These are phyloP conservation scores for Phrynosoma platyrhinos DNA, from an alignment of 2,113 vertebrate genomes.

Conservation along the genomic window DNA sequence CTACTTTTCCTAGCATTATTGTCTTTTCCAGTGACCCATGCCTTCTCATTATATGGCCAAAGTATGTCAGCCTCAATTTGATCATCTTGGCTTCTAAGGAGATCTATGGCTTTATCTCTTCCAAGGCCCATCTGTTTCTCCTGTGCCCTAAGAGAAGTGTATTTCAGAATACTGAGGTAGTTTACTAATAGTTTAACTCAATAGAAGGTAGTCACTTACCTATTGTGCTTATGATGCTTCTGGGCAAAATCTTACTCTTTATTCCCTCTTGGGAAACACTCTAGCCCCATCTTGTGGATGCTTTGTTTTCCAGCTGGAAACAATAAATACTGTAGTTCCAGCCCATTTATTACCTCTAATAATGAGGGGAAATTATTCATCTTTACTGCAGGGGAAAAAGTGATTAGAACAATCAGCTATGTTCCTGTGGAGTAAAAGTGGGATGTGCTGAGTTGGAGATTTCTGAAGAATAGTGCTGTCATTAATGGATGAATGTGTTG, in stretches of 20 bases:
- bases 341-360: neutral
- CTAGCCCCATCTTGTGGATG: conserved; percentile 33
- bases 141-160: no score
- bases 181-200: neutral
- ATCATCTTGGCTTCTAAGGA: no score
- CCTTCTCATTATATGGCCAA: no score
- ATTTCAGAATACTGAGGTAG: neutral
- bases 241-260: neutral
- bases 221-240: neutral
- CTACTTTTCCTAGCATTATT: no score
- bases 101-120: no score
- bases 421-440: neutral
- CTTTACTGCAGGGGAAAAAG: neutral
- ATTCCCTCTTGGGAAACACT: neutral
- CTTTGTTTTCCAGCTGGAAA: conserved; percentile 11
- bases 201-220: neutral
- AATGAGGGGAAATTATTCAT: neutral
- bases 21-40: no score
- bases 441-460: neutral
- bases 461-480: neutral
- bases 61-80: no score
- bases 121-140: no score
- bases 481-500: neutral
- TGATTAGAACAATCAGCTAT: neutral
- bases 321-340: neutral